phyloP scores from a whole-genome alignment of 2,113 vertebrate genomes.

The Cyanistes caeruleus region DNA sequence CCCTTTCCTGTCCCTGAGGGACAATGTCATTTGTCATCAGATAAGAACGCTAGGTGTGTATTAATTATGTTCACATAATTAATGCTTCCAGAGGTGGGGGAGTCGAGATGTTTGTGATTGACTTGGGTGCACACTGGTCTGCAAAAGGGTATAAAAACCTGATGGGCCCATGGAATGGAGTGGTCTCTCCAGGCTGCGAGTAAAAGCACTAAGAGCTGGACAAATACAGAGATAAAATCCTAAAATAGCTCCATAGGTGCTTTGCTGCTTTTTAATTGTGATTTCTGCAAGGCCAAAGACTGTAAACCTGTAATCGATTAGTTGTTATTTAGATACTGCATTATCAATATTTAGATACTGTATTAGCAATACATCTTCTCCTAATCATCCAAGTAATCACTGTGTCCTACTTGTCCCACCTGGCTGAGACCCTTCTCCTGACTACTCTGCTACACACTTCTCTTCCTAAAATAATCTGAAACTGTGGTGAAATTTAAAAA shows the following conservation, averaged over 20 bases:
- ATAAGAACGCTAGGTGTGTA: background rate
- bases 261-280: background rate
- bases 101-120: background rate
- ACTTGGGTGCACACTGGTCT: background rate
- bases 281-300: background rate
- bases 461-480: background rate
- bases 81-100: background rate
- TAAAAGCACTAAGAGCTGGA: background rate
- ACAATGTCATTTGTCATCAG: background rate
- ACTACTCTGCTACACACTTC: background rate
- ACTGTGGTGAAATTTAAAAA: background rate
- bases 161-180: background rate
- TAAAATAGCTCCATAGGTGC: background rate
- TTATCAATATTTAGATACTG: background rate
- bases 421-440: background rate
- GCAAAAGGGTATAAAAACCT: background rate
- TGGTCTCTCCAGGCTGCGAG: accelerated
- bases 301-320: background rate
- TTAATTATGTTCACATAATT: background rate
- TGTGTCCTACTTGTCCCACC: background rate
- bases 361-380: background rate
- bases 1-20: background rate
- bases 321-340: background rate
- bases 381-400: too few species aligned
- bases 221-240: background rate